phyloP scores from a whole-genome alignment of 2,113 vertebrate genomes.

The Passerina amoena region DNA sequence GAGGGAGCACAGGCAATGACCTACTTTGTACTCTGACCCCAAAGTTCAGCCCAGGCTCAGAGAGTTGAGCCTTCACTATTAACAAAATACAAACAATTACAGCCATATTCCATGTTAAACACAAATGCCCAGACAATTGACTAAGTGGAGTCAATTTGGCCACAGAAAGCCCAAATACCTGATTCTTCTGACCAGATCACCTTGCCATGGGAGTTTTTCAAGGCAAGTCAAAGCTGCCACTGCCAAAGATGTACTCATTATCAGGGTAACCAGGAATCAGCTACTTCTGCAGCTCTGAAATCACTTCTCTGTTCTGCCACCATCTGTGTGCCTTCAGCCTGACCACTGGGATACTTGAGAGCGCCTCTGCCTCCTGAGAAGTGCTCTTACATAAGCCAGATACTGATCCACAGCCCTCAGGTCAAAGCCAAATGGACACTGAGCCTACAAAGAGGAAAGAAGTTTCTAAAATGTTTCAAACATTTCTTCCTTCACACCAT shows the following conservation, averaged over 20 bases:
- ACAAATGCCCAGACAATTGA: neutral
- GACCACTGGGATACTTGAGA: neutral
- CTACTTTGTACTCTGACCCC: neutral
- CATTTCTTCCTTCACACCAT: neutral
- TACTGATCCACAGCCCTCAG: neutral
- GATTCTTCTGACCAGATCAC: neutral
- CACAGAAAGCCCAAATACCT: neutral
- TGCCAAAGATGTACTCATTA: neutral
- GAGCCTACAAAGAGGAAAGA: neutral
- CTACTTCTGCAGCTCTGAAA: neutral
- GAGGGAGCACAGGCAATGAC: neutral
- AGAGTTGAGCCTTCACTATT: neutral
- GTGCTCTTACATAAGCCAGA: neutral
- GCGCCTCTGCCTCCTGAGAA: neutral
- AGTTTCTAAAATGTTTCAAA: neutral
- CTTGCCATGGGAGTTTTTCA: neutral
- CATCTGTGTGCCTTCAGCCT: neutral
- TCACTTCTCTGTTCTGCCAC: neutral
- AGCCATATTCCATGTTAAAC: neutral
- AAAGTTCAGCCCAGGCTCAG: neutral
- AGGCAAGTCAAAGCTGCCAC: neutral
- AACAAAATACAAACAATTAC: neutral
- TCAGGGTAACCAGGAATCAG: neutral
- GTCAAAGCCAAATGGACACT: neutral
- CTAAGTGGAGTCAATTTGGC: neutral